Percentiles rank a stretch among this genome's conserved stretches.
These are phyloP conservation scores for Trichopria drosophilae DNA, from an alignment of 2,888 invertebrate species.

Conservation along the genomic window DNA sequence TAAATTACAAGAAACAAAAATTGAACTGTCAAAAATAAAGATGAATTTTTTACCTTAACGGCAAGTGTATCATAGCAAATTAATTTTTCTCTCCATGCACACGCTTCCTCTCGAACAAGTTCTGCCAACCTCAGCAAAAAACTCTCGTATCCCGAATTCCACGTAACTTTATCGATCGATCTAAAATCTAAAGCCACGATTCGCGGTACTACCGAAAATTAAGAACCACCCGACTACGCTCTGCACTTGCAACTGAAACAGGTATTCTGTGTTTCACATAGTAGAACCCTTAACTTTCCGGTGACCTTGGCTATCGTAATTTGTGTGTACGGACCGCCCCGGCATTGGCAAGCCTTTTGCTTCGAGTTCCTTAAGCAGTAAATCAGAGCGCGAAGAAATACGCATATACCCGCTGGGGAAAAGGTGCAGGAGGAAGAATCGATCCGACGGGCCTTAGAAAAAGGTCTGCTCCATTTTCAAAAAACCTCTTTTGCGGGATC, in stretches of 20 bases:
- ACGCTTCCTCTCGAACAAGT: no score
- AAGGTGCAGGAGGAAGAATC: constrained; percentile 8
- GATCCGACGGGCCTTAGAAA: constrained; percentile 13
- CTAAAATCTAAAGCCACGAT: no score
- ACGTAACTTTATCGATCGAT: no score
- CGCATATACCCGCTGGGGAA: background rate
- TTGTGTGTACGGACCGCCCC: constrained; percentile 40
- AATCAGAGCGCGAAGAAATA: constrained; percentile 47
- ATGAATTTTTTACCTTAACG: no score
- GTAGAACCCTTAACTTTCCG: constrained; percentile 37
- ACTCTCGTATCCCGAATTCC: no score
- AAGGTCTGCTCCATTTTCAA: constrained; percentile 9
- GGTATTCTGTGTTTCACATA: constrained; percentile 36
- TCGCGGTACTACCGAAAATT: no score
- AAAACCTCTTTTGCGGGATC: constrained; percentile 16
- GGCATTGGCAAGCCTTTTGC: constrained; percentile 43
- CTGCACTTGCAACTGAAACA: constrained; percentile 53
- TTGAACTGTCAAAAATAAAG: no score
- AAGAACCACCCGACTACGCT: constrained; percentile 42
- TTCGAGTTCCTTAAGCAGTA: constrained; percentile 43
- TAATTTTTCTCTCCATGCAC: no score
- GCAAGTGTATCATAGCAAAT: no score
- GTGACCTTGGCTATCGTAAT: constrained; percentile 54
- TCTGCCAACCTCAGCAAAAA: no score
- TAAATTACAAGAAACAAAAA: no score